Base-by-base conservation (phyloP, 2,888 invertebrate species). In the Lagria hirta region DNA sequence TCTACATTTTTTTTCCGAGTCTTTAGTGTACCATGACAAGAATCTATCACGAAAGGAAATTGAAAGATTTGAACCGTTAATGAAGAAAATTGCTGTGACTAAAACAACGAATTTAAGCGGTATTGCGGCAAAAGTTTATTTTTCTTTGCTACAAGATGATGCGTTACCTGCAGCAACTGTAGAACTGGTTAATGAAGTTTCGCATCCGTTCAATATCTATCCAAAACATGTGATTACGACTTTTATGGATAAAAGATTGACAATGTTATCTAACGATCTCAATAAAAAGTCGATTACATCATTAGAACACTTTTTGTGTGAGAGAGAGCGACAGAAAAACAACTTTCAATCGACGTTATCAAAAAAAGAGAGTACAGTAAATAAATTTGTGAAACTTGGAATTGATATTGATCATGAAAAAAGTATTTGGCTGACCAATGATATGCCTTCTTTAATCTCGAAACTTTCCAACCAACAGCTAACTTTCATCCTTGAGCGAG, bases 1-100 rank as follows among this genome's bases (percentile, higher is more conserved):
- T n/a, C 51, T 61, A 12, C 55, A 55, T 22, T 59, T 61, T 43
- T 61, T 63, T 30, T 53, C 49, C 0, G 60, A 61, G 37, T 59
- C 61, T 1, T 56, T 61, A 34, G 23, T 57, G 0, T 55, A 49
- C 38, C 40, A 46, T 16, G 42, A 37, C 8, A 29, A 42, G 13
- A 24, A 40, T 13, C 17, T 34, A 1, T n/a, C n/a, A n/a, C 30
- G 47, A 14, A 32, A 43, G 10, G 36, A 42, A 8, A 20, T 36
- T 11, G 42, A 51, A 4, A 24, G 30, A 28, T 58, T 61, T 48
- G 35, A 41, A 15, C 15, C 42, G 7, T 24, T 55, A 17, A 57
- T 63, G 15, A 20, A 48, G 1, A 28, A 46, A 11, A 56, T 61
- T 7, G 20, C 20, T 4, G 54, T 58, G 8, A 54, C 51, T 28